Conservation (phyloP, 2,888 invertebrate species). For the Drosophila lacicola region DNA sequence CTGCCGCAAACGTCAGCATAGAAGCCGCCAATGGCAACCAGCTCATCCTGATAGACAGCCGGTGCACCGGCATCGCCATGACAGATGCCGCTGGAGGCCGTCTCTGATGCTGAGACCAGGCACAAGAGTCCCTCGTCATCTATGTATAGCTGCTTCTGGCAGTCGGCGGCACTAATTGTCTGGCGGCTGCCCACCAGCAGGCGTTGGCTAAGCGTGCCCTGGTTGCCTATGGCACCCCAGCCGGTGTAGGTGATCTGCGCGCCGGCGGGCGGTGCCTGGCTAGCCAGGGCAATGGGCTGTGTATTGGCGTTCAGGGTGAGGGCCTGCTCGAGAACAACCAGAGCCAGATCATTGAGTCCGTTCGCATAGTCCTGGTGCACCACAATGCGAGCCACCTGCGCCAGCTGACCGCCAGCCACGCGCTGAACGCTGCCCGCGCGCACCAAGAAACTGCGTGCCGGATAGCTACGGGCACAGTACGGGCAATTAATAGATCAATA, state of each 20-base stretch:
- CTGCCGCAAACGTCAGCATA: conserved; percentile 73
- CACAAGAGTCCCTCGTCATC: conserved; percentile 75
- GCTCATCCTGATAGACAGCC: conserved; percentile 71
- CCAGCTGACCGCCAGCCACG: conserved; percentile 73
- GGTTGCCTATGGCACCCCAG: conserved; percentile 71
- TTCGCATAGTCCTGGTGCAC: conserved; percentile 67
- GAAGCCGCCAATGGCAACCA: conserved; percentile 82
- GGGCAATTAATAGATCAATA: background rate
- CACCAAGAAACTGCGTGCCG: conserved; percentile 67
- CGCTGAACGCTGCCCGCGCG: conserved; percentile 83
- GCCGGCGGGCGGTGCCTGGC: conserved; percentile 57
- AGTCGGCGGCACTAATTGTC: conserved; percentile 62
- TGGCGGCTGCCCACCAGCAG: conserved; percentile 71
- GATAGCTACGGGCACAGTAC: conserved; percentile 55
- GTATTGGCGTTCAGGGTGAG: conserved; percentile 63
- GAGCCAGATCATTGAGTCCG: conserved; percentile 75
- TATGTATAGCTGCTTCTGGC: conserved; percentile 54
- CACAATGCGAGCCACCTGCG: conserved; percentile 66
- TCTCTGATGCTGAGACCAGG: conserved; percentile 41
- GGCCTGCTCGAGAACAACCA: conserved; percentile 73
- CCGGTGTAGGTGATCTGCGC: conserved; percentile 70
- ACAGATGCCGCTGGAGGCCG: conserved; percentile 70
- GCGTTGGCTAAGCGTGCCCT: conserved; percentile 59
- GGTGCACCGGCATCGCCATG: conserved; percentile 83
- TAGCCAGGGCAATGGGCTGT: conserved; percentile 69